phyloP scores from a whole-genome alignment of 2,113 vertebrate genomes.

The Dasyurus viverrinus region DNA sequence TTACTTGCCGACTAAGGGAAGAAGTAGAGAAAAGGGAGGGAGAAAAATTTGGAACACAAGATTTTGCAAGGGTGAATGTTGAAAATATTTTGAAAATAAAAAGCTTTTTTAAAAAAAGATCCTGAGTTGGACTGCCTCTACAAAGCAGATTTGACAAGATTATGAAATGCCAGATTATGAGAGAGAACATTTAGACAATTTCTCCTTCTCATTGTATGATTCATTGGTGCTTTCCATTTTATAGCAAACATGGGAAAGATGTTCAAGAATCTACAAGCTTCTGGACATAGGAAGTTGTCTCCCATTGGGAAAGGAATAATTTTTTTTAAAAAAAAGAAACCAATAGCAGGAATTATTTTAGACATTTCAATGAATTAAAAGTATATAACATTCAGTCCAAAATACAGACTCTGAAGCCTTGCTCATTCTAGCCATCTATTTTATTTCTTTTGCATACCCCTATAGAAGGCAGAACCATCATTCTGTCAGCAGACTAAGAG shows the following conservation, averaged over 20 bases:
- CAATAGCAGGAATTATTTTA: not conserved
- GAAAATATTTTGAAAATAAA: too few species aligned
- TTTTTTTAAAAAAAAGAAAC: not conserved
- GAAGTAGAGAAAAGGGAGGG: too few species aligned
- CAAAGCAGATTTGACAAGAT: not conserved
- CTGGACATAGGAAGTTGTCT: not conserved
- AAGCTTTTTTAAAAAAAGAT: too few species aligned
- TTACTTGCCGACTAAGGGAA: too few species aligned
- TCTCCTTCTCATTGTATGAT: not conserved
- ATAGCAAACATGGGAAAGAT: not conserved
- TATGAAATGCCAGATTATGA: not conserved
- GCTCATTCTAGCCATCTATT: not conserved
- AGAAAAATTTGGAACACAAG: too few species aligned
- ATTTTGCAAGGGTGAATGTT: too few species aligned
- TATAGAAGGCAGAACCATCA: not conserved
- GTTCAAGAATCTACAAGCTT: not conserved
- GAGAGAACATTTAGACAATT: not conserved
- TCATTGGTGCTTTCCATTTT: not conserved
- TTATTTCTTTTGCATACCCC: not conserved
- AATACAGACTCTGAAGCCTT: not conserved
- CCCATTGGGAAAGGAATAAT: not conserved
- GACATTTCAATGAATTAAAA: not conserved
- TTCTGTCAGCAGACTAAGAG: not conserved
- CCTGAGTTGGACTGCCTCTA: not conserved
- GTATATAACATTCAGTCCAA: not conserved